These are phyloP conservation scores for Malurus leucopterus DNA, from an alignment of 2,797 vertebrate genomes.

Conservation along the genomic window DNA sequence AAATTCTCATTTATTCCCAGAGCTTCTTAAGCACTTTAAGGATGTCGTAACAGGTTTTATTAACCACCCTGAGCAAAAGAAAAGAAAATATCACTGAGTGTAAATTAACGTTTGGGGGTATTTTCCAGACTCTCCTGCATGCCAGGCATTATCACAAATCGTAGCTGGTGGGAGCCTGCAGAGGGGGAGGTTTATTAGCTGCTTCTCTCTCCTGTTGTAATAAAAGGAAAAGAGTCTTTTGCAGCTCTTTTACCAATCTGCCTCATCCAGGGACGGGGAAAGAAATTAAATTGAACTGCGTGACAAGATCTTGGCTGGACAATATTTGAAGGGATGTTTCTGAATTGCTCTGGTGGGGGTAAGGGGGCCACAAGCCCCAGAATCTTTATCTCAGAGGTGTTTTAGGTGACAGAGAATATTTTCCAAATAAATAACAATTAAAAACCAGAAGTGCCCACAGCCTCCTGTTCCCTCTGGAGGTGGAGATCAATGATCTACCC, in stretches of 20 bases:
- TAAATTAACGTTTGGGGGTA: constrained; percentile 37
- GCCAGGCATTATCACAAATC: constrained; percentile 10
- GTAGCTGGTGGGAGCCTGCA: constrained; percentile 1
- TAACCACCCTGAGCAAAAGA: constrained; percentile 39
- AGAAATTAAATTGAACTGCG: constrained; percentile 9
- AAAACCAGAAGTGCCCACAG: neutral
- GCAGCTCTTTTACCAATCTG: constrained; percentile 6
- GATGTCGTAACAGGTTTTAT: constrained; percentile 48
- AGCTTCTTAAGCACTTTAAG: constrained; percentile 57
- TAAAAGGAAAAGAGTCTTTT: constrained; percentile 16
- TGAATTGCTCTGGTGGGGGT: neutral
- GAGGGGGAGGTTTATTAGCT: constrained; percentile 22
- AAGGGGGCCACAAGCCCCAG: neutral
- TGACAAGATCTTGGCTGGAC: neutral
- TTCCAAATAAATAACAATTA: neutral
- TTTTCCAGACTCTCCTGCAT: constrained; percentile 28
- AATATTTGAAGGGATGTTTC: neutral
- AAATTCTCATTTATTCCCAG: constrained; percentile 61
- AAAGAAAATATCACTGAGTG: constrained; percentile 39
- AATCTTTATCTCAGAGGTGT: neutral
- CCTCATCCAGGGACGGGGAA: neutral
- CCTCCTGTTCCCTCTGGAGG: neutral
- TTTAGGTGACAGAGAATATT: neutral
- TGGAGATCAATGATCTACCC: neutral
- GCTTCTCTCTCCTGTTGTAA: constrained; percentile 12